A percentile compares a stretch with the other conserved stretches of the same genome.
Conservation (phyloP, 2,797 vertebrate genomes). For the Eospalax fontanierii region DNA sequence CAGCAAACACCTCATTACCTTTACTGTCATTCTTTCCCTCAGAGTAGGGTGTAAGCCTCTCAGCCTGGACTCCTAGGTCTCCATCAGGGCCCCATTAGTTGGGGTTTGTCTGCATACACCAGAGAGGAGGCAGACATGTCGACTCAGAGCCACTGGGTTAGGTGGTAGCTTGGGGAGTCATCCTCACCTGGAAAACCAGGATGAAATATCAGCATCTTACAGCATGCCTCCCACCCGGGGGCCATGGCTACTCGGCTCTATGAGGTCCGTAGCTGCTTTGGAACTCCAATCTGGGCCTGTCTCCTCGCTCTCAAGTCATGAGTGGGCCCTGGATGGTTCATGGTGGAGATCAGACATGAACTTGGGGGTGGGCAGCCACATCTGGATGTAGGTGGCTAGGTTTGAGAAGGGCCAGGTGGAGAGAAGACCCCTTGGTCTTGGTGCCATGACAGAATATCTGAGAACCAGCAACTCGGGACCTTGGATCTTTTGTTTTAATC, state of each 20-base stretch:
- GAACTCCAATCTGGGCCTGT: neutral
- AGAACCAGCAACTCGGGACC: neutral
- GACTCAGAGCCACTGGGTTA: neutral
- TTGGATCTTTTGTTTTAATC: neutral
- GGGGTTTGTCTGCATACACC: neutral
- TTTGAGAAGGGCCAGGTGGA: neutral
- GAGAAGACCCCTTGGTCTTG: neutral
- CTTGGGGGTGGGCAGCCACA: neutral
- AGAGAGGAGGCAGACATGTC: neutral
- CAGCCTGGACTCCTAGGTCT: neutral
- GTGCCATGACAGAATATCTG: neutral
- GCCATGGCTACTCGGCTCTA: neutral
- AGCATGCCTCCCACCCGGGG: neutral
- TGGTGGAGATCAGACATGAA: neutral
- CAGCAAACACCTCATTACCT: neutral
- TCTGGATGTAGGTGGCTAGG: neutral
- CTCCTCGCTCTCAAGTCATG: neutral
- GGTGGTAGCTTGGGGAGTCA: neutral
- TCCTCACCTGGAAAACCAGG: neutral
- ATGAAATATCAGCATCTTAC: neutral
- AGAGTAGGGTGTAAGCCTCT: neutral
- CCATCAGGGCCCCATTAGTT: neutral
- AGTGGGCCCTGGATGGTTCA: neutral
- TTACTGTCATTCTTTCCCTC: neutral
- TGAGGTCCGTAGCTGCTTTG: neutral